These are phyloP conservation scores for Cacatua alba DNA, from an alignment of 2,113 vertebrate genomes.

Conservation along the genomic window DNA sequence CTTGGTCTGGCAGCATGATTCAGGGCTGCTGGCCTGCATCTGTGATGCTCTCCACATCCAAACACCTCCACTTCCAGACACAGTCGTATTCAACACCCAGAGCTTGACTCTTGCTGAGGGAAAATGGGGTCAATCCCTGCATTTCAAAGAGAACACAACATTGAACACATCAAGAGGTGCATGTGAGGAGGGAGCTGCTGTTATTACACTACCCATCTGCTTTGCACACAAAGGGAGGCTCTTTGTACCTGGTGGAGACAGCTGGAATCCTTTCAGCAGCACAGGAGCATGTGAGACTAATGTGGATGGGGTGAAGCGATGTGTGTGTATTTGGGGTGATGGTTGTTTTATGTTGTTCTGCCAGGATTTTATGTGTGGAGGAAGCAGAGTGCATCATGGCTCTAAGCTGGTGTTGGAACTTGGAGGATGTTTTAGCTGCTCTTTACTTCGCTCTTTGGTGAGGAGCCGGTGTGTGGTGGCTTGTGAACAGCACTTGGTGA, in stretches of 20 bases:
- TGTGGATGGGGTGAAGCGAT: neutral
- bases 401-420: neutral
- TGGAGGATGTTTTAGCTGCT: neutral
- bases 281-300: fast-evolving
- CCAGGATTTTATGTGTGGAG: neutral
- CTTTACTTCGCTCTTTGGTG: neutral
- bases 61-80: neutral
- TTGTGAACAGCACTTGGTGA: neutral
- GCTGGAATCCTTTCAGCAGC: neutral
- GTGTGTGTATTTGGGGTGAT: fast-evolving
- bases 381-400: neutral
- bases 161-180: fast-evolving
- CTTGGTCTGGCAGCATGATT: neutral
- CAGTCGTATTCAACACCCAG: fast-evolving
- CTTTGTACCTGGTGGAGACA: neutral
- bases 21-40: neutral
- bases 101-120: neutral
- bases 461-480: neutral
- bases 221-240: neutral
- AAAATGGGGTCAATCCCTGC: fast-evolving
- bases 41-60: fast-evolving
- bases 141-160: neutral
- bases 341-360: neutral
- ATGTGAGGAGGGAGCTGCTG: neutral
- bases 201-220: fast-evolving